A percentile compares a stretch with the other conserved stretches of the same genome.
phyloP scores from a whole-genome alignment of 2,888 invertebrate species.

The Autographa gamma region DNA sequence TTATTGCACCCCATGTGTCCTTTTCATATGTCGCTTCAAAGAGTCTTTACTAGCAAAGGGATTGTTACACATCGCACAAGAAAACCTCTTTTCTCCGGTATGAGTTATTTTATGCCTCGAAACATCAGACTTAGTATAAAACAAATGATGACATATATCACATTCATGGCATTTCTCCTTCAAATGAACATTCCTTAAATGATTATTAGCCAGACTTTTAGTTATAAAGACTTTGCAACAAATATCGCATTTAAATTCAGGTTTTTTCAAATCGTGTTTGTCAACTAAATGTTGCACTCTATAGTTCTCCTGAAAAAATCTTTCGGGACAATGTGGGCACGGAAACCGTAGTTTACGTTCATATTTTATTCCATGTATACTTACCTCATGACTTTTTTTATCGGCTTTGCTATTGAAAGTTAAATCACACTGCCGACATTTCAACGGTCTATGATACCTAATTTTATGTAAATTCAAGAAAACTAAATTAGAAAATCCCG shows the following conservation, averaged over 20 bases:
- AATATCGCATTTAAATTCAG: slow-evolving; percentile 72
- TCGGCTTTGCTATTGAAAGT: slow-evolving; percentile 63
- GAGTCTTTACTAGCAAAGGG: slow-evolving; percentile 80
- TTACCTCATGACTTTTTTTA: slow-evolving; percentile 58
- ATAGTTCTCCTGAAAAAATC: slow-evolving; percentile 75
- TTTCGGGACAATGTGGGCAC: slow-evolving; percentile 71
- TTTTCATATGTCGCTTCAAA: slow-evolving; percentile 76
- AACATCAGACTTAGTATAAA: slow-evolving; percentile 80
- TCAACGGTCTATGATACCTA: slow-evolving; percentile 68
- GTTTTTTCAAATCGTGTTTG: slow-evolving; percentile 72
- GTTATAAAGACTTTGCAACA: slow-evolving; percentile 79
- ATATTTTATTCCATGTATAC: slow-evolving; percentile 53
- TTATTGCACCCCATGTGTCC: slow-evolving; percentile 67
- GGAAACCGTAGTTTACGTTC: slow-evolving; percentile 74
- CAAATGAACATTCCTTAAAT: slow-evolving; percentile 78
- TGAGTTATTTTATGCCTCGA: slow-evolving; percentile 77
- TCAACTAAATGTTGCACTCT: slow-evolving; percentile 70
- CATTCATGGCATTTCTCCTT: slow-evolving; percentile 80
- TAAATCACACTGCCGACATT: slow-evolving; percentile 70
- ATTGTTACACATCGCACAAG: slow-evolving; percentile 72
- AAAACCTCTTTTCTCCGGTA: slow-evolving; percentile 76
- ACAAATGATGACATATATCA: slow-evolving; percentile 75
- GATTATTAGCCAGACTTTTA: slow-evolving; percentile 77
- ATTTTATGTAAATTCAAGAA: slow-evolving; percentile 79
- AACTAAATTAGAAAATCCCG: slow-evolving; percentile 77